Conservation (phyloP, 1,140 invertebrate genomes). For the Helicoverpa armigera region DNA sequence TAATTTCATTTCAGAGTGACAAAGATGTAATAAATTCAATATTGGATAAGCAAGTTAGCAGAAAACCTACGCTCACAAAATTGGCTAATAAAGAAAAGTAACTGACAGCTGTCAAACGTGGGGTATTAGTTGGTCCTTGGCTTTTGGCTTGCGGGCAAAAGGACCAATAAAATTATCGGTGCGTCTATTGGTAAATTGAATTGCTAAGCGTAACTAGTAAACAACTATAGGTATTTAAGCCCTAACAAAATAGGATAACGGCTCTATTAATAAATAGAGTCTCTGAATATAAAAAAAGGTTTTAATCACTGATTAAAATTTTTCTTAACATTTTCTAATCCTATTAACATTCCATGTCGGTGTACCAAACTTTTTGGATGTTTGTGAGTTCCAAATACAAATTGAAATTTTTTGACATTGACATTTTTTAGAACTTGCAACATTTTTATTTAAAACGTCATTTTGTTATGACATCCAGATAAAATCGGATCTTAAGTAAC, state of each 20-base stretch:
- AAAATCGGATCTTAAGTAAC: not conserved
- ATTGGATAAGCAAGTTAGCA: not conserved
- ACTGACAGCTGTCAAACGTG: slow-evolving; percentile 25
- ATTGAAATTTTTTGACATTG: no score
- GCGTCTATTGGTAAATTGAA: no score
- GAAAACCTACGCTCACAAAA: not conserved
- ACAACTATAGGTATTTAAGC: no score
- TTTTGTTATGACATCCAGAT: not conserved
- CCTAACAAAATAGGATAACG: no score
- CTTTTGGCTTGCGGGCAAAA: not conserved
- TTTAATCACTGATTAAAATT: no score
- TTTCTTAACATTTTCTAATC: not conserved
- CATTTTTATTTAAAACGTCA: not conserved
- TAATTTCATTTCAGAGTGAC: slow-evolving; percentile 5
- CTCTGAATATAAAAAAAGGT: no score
- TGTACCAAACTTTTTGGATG: not conserved
- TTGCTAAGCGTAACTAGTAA: no score
- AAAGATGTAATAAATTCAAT: slow-evolving; percentile 15
- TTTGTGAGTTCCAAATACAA: not conserved
- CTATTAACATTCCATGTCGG: not conserved
- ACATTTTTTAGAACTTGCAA: not conserved
- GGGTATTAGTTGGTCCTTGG: not conserved
- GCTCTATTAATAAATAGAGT: no score
- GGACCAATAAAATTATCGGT: not conserved
- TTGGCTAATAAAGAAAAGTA: not conserved